phyloP scores from a whole-genome alignment of 2,113 vertebrate species.

The Octodon degus region DNA sequence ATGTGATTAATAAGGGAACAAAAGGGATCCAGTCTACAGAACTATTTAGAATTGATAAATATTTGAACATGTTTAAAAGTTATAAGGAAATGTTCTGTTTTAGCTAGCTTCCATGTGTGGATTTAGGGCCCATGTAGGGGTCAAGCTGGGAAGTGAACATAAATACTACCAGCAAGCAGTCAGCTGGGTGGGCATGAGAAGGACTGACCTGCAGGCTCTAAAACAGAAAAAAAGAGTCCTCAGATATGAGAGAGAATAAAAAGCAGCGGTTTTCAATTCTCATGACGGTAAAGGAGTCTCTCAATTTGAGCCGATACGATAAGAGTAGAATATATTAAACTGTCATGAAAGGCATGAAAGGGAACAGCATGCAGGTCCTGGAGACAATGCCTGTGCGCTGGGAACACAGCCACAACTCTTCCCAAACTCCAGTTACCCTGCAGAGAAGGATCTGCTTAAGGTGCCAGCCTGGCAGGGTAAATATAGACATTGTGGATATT shows the following conservation, averaged over 20 bases:
- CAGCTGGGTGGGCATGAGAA: neutral
- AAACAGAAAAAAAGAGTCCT: neutral
- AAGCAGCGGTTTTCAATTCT: conserved; percentile 1
- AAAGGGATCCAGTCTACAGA: neutral
- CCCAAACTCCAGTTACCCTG: too few species aligned
- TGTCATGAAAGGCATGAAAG: neutral
- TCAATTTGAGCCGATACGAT: neutral
- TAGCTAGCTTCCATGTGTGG: neutral
- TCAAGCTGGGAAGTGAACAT: neutral
- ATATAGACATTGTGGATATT: neutral
- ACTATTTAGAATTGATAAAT: neutral
- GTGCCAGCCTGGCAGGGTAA: neutral
- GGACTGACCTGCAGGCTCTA: neutral
- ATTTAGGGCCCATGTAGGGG: neutral
- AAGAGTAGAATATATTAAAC: conserved; percentile 30
- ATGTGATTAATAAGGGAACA: neutral
- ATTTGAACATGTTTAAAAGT: neutral
- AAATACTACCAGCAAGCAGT: neutral
- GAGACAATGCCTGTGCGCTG: neutral
- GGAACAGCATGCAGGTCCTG: neutral
- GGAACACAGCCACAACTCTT: neutral
- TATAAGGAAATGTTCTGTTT: neutral
- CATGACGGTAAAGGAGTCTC: neutral
- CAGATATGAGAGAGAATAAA: neutral
- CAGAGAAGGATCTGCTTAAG: neutral